Evolutionary conservation across 2,888 invertebrate species (phyloP).

Genomic region (Lampropteryx suffumata): DNA sequence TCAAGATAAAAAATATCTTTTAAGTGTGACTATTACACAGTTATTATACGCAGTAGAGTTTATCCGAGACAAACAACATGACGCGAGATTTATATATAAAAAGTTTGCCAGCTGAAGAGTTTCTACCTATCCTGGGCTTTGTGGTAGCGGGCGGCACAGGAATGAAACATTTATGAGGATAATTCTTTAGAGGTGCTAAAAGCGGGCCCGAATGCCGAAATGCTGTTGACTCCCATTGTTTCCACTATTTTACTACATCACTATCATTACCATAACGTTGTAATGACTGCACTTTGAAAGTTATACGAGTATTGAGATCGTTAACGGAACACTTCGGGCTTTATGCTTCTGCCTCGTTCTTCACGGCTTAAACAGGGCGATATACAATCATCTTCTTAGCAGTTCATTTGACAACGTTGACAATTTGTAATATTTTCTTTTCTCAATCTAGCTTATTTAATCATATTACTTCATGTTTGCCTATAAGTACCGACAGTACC

Average conservation of each 20-base stretch:
- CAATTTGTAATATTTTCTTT: too few relatives aligned
- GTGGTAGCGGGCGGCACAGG: slow-evolving; percentile 29
- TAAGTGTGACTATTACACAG: too few relatives aligned
- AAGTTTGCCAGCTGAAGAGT: slow-evolving; percentile 1
- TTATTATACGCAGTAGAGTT: too few relatives aligned
- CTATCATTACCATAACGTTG: slow-evolving; percentile 37
- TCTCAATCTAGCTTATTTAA: too few relatives aligned
- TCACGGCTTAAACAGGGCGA: neutral
- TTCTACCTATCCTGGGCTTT: slow-evolving; percentile 1
- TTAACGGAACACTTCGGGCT: slow-evolving; percentile 14
- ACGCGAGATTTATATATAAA: neutral
- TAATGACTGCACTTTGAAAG: slow-evolving; percentile 23
- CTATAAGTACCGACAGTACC: too few relatives aligned
- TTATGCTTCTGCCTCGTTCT: slow-evolving; percentile 2
- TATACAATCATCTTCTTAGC: neutral
- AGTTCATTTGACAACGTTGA: too few relatives aligned
- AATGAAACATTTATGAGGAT: slow-evolving; percentile 52
- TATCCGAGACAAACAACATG: too few relatives aligned
- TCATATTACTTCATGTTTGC: too few relatives aligned
- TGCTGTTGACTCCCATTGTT: slow-evolving; percentile 44
- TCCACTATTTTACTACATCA: slow-evolving; percentile 41
- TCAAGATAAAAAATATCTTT: too few relatives aligned
- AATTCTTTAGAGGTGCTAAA: slow-evolving; percentile 47
- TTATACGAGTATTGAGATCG: slow-evolving; percentile 17
- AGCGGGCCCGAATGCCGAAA: slow-evolving; percentile 36